These are phyloP conservation scores for Ginglymostoma cirratum DNA, from an alignment of 2,113 vertebrate genomes.

Conservation along the genomic window DNA sequence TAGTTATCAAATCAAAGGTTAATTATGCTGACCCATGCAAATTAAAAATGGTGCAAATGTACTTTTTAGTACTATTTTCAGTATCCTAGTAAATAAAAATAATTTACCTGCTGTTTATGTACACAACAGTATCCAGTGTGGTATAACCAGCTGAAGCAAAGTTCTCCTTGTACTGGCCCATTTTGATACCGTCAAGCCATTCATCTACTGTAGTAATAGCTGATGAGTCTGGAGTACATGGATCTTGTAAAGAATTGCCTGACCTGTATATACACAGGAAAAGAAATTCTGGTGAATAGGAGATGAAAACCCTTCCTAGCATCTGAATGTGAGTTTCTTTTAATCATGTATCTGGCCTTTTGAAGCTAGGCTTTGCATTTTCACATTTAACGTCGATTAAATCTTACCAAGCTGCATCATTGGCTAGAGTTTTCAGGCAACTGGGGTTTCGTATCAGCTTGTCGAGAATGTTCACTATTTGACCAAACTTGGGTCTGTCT, in stretches of 20 bases:
- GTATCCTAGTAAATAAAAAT: not conserved
- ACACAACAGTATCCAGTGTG: slow-evolving; percentile 66
- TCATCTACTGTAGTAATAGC: slow-evolving; percentile 65
- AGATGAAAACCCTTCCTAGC: not conserved
- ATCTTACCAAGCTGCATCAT: slow-evolving; percentile 62
- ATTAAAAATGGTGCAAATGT: not conserved
- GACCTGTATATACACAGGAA: not conserved
- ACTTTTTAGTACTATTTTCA: not conserved
- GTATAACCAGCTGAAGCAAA: slow-evolving; percentile 67
- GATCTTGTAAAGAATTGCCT: slow-evolving; percentile 50
- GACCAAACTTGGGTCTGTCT: slow-evolving; percentile 65
- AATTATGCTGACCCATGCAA: not conserved
- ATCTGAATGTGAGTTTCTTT: not conserved
- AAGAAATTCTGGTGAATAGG: not conserved
- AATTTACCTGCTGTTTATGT: slow-evolving; percentile 61
- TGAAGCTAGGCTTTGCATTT: not conserved
- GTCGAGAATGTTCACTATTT: slow-evolving; percentile 68
- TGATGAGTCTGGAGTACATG: slow-evolving; percentile 57
- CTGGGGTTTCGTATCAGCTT: slow-evolving; percentile 66
- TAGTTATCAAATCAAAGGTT: not conserved
- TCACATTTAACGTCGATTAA: not conserved
- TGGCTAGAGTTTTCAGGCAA: slow-evolving; percentile 64
- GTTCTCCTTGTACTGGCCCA: slow-evolving; percentile 70
- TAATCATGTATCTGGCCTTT: not conserved
- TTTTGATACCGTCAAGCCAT: slow-evolving; percentile 70